Base-by-base conservation (phyloP, 30 jellyfish, hydroid and myxozoan species). In the Aurelia coerulea region DNA sequence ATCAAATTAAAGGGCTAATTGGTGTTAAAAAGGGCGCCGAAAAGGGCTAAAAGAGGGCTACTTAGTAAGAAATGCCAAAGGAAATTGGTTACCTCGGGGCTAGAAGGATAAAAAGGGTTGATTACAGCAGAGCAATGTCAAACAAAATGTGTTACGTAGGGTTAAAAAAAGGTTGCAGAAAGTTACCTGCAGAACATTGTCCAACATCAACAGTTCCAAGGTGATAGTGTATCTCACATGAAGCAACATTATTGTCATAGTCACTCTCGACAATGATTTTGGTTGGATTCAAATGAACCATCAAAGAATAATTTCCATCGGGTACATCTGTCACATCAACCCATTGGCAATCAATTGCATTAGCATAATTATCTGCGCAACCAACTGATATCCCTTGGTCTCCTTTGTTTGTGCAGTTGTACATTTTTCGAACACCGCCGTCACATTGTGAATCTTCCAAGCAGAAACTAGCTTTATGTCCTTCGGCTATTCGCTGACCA, bases 391-490 rank as follows among this genome's bases (percentile, higher is more conserved):
- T 85, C 3, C 97, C 99, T 37, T 95, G 99, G 79, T 90, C 97
- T 10, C 97, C 97, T 74, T 86, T 86, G 75, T 95, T 85, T 12
- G 97, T 90, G 73, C 99, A 95, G 85, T 95, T 95, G 85, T 76
- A 95, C 81, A 81, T 84, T 77, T 90, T 81, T 91, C 80, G 75
- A n/a, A 49, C 65, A 17, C 97, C 97, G 5, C 65, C 31, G 33
- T 95, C 96, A 68, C 99, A 95, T 10, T 82, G 89, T 10, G 99
- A 79, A 76, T 95, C 99, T 76, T 95, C 99, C 51, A 95, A 71
- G 63, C 99, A 95, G 84, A 89, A 95, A 60, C 99, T 95, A 16
- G 99, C 97, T 85, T 95, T 95, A 37, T 95, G 99, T 13, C 99
- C 99, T 49, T 95, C 97, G 68, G 99, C 97, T 19, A 89, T 91